A percentile compares a stretch with the other conserved stretches of the same genome.
These are phyloP conservation scores for Chaitophorus viminalis DNA, from an alignment of 2,888 invertebrate genomes.

Conservation along the genomic window DNA sequence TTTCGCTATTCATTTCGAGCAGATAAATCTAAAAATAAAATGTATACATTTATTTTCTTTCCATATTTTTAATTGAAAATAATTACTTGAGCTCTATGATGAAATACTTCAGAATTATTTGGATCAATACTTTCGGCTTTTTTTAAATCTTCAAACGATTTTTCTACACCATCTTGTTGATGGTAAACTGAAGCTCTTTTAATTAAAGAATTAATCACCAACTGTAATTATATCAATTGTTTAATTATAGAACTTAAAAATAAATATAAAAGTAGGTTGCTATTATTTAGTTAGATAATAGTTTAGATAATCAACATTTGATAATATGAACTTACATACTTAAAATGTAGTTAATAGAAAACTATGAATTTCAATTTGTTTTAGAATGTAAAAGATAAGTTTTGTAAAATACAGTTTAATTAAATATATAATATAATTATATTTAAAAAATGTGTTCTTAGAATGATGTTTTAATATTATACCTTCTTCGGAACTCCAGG, in stretches of 20 bases:
- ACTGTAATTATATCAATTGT: slow-evolving; percentile 67
- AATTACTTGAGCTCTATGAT: slow-evolving; percentile 82
- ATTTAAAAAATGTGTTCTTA: too few relatives aligned
- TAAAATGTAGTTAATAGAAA: too few relatives aligned
- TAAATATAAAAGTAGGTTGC: too few relatives aligned
- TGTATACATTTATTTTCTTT: neutral
- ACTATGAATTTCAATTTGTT: too few relatives aligned
- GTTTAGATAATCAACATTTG: too few relatives aligned
- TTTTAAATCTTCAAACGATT: slow-evolving; percentile 82
- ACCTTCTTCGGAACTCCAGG: slow-evolving; percentile 53
- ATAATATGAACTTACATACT: too few relatives aligned
- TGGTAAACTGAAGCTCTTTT: slow-evolving; percentile 82
- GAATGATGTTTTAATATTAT: neutral
- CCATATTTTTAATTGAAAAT: neutral
- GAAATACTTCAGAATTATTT: slow-evolving; percentile 87
- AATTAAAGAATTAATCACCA: slow-evolving; percentile 67
- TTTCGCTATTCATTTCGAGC: slow-evolving; percentile 71
- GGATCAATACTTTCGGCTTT: slow-evolving; percentile 81
- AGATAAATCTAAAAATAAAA: slow-evolving; percentile 45
- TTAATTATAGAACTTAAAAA: too few relatives aligned
- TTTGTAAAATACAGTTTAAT: too few relatives aligned
- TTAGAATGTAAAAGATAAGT: too few relatives aligned
- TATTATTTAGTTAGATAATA: too few relatives aligned
- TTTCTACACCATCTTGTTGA: slow-evolving; percentile 79
- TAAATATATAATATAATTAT: too few relatives aligned